phyloP scores from a whole-genome alignment of 2,113 vertebrate species.

The Leptobrachium ailaonicum region DNA sequence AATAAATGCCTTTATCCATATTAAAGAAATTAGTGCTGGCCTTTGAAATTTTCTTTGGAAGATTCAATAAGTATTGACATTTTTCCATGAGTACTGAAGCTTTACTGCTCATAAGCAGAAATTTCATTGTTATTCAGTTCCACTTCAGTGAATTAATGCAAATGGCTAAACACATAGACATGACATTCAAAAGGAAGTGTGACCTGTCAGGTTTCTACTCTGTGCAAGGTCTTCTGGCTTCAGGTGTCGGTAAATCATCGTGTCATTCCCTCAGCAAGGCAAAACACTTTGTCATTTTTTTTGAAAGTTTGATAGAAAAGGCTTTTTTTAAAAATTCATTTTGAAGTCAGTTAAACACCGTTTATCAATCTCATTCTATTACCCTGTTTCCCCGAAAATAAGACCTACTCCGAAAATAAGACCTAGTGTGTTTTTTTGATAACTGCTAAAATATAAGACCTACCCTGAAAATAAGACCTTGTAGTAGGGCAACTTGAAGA shows the following conservation, averaged over 20 bases:
- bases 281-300: constrained; percentile 34
- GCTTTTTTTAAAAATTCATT: constrained; percentile 22
- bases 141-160: constrained; percentile 30
- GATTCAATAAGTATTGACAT: constrained; percentile 24
- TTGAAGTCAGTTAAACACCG: neutral
- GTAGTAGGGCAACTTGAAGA: no score
- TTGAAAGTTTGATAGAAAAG: constrained; percentile 27
- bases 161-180: constrained; percentile 46
- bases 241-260: constrained; percentile 39
- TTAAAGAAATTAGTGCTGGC: constrained; percentile 34
- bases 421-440: no score
- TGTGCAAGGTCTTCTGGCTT: constrained; percentile 37
- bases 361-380: constrained; percentile 11
- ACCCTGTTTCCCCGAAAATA: neutral
- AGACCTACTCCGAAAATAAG: no score
- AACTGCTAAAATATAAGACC: no score
- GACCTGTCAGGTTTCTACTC: constrained; percentile 40
- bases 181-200: constrained; percentile 36
- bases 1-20: constrained; percentile 34
- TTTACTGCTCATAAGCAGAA: constrained; percentile 31
- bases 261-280: constrained; percentile 11
- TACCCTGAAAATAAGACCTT: no score
- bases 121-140: constrained; percentile 31
- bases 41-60: constrained; percentile 42
- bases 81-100: constrained; percentile 28